Conservation (phyloP, 2,797 vertebrate genomes). For the Lutjanus argentimaculatus region DNA sequence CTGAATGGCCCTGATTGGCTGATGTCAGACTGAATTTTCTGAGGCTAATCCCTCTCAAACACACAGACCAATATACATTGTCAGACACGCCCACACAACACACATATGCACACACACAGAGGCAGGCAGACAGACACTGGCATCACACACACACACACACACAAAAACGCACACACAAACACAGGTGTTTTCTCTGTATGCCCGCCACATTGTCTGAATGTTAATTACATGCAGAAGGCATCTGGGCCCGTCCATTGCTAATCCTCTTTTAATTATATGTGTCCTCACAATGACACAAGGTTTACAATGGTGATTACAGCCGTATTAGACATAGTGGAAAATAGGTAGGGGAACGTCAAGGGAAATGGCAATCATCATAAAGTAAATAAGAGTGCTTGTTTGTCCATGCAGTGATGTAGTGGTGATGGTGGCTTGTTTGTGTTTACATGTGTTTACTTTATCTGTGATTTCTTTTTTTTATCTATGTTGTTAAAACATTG, state of each 20-base stretch:
- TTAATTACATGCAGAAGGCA: conserved; percentile 87
- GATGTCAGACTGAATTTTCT: conserved; percentile 66
- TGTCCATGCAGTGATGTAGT: conserved; percentile 42
- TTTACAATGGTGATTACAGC: conserved; percentile 84
- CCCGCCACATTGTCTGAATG: conserved; percentile 86
- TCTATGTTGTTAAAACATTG: conserved; percentile 6
- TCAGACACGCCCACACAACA: conserved; percentile 60
- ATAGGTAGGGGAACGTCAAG: conserved; percentile 64
- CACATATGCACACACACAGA: conserved; percentile 43
- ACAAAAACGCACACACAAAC: conserved; percentile 65
- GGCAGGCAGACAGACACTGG: neutral
- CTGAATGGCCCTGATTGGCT: conserved; percentile 68
- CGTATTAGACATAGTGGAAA: conserved; percentile 78
- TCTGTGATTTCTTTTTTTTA: conserved; percentile 4
- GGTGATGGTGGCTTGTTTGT: conserved; percentile 30
- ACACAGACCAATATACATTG: conserved; percentile 45
- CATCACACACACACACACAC: conserved; percentile 38
- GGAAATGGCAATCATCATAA: conserved; percentile 74
- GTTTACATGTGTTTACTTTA: conserved; percentile 19
- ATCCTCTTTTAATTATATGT: conserved; percentile 89
- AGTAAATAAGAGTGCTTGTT: conserved; percentile 71
- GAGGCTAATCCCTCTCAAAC: conserved; percentile 69
- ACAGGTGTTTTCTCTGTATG: conserved; percentile 83
- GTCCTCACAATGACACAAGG: conserved; percentile 83
- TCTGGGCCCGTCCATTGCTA: conserved; percentile 84